Evolutionary conservation across 23 tunicate genomes (phyloP), one percentile per base, ranked within the genome.

Genomic region (Oikopleura vanhoeffeni): DNA sequence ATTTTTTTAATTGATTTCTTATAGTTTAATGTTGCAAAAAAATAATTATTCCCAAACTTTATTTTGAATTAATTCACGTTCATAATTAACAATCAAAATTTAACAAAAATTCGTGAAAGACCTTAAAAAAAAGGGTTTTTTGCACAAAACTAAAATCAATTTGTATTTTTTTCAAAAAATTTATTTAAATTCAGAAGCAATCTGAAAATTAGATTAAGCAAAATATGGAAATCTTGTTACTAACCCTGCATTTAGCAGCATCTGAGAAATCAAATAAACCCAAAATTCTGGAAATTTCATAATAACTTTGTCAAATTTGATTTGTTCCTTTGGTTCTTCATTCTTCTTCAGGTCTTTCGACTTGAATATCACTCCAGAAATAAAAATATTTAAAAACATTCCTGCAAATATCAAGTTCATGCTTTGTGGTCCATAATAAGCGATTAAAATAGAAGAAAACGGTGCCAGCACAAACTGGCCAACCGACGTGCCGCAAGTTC

Each of bases 401-500:
- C 79, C 79, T 2, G 34, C 79, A 28, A 71, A 38, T 33, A 71
- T 32, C 79, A 71, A 32, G 35, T 71, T 18, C 79, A 28, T 32
- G 35, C 79, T 38, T 32, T 18, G 34, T 33, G 32, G 36, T 2
- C 36, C 2, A 30, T 18, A 71, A 2, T 33, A 18, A 18, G 27
- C 79, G 34, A 32, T 18, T 18, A 71, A 2, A 2, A 18, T 13
- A 2, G 79, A 2, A 32, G 35, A 2, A 2, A 32, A 18, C 35
- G 35, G 79, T 18, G 79, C 34, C 27, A 71, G 35, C 2, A 71
- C 27, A 71, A 71, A 30, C 38, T 13, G 27, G 38, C 79, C 79
- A 24, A 71, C 79, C 32, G 79, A 71, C 3, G 79, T 71, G 32
- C 79, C 79, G 32, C 79, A 71, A 18, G 79, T 18, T 28, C 79